A percentile compares a stretch with the other conserved stretches of the same genome.
These are phyloP conservation scores for Cyanoliseus patagonus DNA, from an alignment of 2,113 vertebrate species.

Conservation along the genomic window DNA sequence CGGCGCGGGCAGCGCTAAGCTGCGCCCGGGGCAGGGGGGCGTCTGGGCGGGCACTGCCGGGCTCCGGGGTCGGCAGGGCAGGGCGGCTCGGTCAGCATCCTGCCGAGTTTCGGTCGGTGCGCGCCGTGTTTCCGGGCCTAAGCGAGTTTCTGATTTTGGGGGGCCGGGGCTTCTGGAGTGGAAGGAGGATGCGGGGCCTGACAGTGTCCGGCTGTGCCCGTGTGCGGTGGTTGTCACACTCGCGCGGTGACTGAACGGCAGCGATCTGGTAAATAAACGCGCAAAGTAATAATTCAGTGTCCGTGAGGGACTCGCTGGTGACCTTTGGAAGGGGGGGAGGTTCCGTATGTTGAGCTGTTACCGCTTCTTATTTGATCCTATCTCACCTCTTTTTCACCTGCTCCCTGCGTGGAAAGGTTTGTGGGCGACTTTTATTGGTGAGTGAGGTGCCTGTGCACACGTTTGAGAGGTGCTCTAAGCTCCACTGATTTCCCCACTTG, in stretches of 20 bases:
- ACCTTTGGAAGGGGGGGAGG: background rate
- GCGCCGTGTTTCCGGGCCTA: background rate
- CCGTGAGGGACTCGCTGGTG: background rate
- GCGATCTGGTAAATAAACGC: background rate
- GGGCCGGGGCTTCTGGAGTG: background rate
- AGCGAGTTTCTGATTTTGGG: background rate
- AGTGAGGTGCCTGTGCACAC: rapidly evolving
- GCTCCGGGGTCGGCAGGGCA: background rate
- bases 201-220: background rate
- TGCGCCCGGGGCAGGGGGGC: background rate
- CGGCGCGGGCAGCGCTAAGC: background rate
- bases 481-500: background rate
- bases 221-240: rapidly evolving
- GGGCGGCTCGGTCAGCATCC: background rate
- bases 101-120: background rate
- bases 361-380: background rate
- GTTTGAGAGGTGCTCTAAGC: background rate
- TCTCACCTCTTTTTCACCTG: background rate
- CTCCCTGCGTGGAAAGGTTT: background rate
- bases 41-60: background rate
- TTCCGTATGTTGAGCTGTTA: background rate
- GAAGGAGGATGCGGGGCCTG: background rate
- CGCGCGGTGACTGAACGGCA: background rate
- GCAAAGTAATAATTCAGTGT: background rate
- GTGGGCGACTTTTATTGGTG: background rate